A percentile compares a stretch with the other conserved stretches of the same genome.
Conservation (phyloP, 2,113 vertebrate genomes). For the Oplegnathus fasciatus region DNA sequence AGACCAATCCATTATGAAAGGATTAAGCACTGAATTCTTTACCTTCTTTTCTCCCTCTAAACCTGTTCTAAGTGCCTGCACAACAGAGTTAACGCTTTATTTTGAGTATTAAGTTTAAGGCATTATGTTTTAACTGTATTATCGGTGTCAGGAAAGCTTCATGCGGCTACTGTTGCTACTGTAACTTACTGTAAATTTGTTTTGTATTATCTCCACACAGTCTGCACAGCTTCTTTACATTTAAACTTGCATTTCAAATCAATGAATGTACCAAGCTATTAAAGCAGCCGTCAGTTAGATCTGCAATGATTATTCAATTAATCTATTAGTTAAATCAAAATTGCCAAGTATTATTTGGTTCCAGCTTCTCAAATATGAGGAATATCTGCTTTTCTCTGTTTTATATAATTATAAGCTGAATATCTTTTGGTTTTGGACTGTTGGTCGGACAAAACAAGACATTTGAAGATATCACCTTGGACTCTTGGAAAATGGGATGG, state of each 20-base stretch:
- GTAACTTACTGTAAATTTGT: background rate
- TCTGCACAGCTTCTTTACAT: background rate
- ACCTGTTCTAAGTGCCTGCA: slow-evolving; percentile 18
- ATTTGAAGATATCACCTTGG: background rate
- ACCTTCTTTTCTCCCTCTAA: slow-evolving; percentile 48
- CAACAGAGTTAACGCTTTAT: slow-evolving; percentile 45
- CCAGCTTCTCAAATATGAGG: background rate
- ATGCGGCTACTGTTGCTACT: slow-evolving; percentile 23
- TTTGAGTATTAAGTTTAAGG: slow-evolving; percentile 55
- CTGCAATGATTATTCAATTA: background rate
- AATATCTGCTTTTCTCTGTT: background rate
- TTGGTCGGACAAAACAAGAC: background rate
- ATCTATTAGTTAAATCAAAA: background rate
- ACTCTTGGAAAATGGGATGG: background rate
- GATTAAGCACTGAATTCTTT: slow-evolving; percentile 69
- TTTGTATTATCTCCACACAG: background rate
- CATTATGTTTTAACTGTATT: slow-evolving; percentile 42
- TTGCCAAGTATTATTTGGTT: background rate
- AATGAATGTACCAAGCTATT: background rate
- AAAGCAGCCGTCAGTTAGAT: background rate
- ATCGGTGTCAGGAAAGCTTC: slow-evolving; percentile 30
- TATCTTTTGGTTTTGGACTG: background rate
- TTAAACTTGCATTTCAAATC: background rate
- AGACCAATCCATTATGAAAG: slow-evolving; percentile 58
- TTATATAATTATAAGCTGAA: background rate